Percentiles rank a stretch among this genome's conserved stretches.
Conservation (phyloP, 64 coral and sea anemone genomes). For the Montipora cactus region DNA sequence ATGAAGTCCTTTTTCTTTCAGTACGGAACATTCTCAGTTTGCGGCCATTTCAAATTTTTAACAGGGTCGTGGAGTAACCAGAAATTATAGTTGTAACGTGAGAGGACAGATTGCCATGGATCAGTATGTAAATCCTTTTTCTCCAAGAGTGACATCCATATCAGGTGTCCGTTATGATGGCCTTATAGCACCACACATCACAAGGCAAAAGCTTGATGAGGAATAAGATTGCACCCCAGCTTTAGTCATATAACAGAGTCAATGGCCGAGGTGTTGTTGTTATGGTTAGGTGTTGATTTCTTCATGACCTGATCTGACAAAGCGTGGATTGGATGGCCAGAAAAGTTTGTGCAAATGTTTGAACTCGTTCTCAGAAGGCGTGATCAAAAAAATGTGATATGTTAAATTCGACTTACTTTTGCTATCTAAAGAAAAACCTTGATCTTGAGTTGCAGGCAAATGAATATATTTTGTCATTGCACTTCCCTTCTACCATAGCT, state of each 20-base stretch:
- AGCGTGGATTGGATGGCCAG: no score
- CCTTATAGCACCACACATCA: slow-evolving; percentile 25
- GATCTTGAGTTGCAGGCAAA: no score
- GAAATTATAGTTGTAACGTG: slow-evolving; percentile 54
- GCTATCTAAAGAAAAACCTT: no score
- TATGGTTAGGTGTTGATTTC: no score
- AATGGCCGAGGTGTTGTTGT: slow-evolving; percentile 1
- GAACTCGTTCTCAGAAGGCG: no score
- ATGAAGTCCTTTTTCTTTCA: background rate
- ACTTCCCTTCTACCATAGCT: no score
- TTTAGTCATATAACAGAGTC: slow-evolving; percentile 54
- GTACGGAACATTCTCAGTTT: background rate
- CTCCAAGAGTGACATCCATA: slow-evolving; percentile 53
- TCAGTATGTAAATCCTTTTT: slow-evolving; percentile 1
- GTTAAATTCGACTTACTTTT: no score
- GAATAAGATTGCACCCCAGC: slow-evolving; percentile 41
- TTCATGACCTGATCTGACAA: no score
- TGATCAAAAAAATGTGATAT: no score
- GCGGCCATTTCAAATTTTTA: background rate
- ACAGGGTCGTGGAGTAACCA: slow-evolving; percentile 41
- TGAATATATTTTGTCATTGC: no score
- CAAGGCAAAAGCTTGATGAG: slow-evolving; percentile 12
- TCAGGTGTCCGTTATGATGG: background rate
- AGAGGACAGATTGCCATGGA: slow-evolving; percentile 17
- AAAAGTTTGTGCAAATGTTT: no score